These are phyloP conservation scores for Helobdella robusta DNA, from an alignment of 2,888 invertebrate species.

Conservation along the genomic window DNA sequence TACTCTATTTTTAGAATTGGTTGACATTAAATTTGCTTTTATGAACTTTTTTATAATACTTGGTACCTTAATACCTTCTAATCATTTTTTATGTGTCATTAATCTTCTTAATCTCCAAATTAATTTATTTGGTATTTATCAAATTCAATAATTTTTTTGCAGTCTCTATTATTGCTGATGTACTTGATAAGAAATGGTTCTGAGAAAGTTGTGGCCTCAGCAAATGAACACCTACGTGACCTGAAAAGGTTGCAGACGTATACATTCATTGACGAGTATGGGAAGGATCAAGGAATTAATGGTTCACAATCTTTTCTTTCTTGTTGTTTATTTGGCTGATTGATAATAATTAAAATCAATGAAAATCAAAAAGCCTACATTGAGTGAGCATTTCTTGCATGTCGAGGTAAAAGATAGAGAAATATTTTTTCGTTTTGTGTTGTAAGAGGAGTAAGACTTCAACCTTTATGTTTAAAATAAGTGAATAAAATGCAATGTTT, in stretches of 20 bases:
- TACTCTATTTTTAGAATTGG: too few species aligned
- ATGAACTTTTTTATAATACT: too few species aligned
- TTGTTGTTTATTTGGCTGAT: not conserved
- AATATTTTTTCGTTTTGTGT: too few species aligned
- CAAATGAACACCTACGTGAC: conserved; percentile 94
- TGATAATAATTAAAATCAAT: not conserved
- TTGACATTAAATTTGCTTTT: too few species aligned
- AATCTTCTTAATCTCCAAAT: not conserved
- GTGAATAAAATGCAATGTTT: too few species aligned
- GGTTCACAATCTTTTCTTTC: conserved; percentile 42
- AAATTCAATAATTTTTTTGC: conserved; percentile 35
- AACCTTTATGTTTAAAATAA: too few species aligned
- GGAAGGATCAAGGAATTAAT: conserved; percentile 75
- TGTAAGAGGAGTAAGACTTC: too few species aligned
- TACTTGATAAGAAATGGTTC: conserved; percentile 88
- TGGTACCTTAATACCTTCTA: too few species aligned
- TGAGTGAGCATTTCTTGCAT: too few species aligned
- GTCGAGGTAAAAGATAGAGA: too few species aligned
- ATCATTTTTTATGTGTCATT: not conserved
- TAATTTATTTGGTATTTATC: not conserved
- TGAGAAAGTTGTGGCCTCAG: conserved; percentile 90
- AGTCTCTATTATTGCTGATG: conserved; percentile 83
- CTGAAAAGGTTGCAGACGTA: conserved; percentile 88
- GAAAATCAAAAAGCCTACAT: too few species aligned
- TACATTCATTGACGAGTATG: conserved; percentile 78